A percentile compares a stretch with the other conserved stretches of the same genome.
Evolutionary conservation across 2,797 vertebrate genomes (phyloP).

Genomic region (Danio kyathit): DNA sequence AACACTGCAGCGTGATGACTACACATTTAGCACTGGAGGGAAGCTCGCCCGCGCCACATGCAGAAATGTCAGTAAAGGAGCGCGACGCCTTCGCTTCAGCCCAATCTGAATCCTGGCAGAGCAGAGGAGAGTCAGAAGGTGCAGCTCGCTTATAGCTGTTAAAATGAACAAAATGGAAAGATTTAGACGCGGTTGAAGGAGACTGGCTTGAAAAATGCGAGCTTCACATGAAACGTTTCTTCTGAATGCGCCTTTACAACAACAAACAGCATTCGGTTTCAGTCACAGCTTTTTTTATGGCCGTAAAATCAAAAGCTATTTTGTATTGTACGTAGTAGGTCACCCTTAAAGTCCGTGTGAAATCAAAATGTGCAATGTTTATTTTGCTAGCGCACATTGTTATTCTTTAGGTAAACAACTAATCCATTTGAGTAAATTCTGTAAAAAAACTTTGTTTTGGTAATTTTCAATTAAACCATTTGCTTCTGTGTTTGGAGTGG

Average conservation of each 20-base stretch:
- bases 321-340: not conserved
- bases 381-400: too few species aligned
- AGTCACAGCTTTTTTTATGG: not conserved
- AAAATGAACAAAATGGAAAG: constrained; percentile 15
- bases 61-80: constrained; percentile 48
- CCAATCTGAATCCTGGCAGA: constrained; percentile 41
- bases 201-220: not conserved
- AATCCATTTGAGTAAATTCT: too few species aligned
- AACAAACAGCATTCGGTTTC: not conserved
- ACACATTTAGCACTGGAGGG: constrained; percentile 54
- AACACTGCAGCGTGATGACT: constrained; percentile 52
- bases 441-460: too few species aligned
- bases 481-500: too few species aligned
- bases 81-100: constrained; percentile 3
- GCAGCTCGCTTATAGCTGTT: constrained; percentile 16
- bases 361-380: too few species aligned
- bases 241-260: not conserved
- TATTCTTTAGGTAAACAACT: too few species aligned
- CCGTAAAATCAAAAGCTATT: not conserved
- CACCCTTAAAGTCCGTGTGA: too few species aligned
- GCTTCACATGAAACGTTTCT: not conserved
- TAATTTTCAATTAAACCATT: too few species aligned
- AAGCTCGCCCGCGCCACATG: constrained; percentile 1
- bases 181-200: not conserved
- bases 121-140: not conserved